These are phyloP conservation scores for Pionites leucogaster DNA, from an alignment of 2,113 vertebrate genomes.

Conservation along the genomic window DNA sequence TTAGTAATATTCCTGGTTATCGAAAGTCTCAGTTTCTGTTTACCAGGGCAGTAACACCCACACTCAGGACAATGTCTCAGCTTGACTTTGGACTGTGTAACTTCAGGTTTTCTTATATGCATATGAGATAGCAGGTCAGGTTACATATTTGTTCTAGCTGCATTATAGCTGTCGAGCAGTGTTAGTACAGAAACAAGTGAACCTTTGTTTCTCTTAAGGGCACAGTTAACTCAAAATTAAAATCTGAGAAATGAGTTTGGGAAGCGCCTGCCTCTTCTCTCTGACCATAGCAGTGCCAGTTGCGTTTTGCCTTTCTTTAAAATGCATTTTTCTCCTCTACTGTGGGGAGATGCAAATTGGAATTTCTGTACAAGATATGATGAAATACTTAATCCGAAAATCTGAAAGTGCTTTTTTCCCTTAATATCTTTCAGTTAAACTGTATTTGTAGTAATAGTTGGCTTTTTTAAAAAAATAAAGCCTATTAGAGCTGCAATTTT, in stretches of 20 bases:
- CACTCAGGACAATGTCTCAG: neutral
- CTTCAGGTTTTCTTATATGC: neutral
- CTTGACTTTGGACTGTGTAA: neutral
- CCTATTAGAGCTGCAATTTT: neutral
- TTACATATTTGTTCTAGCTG: neutral
- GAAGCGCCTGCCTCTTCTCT: neutral
- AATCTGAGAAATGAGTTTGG: neutral
- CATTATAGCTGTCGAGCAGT: neutral
- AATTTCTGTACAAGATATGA: neutral
- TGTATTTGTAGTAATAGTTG: neutral
- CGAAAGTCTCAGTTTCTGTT: neutral
- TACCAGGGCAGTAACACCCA: neutral
- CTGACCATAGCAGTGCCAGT: rapidly evolving
- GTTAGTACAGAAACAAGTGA: neutral
- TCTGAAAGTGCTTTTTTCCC: neutral
- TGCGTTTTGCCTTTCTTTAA: neutral
- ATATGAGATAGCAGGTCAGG: neutral
- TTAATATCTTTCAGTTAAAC: neutral
- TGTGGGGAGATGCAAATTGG: rapidly evolving
- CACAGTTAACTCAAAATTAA: neutral
- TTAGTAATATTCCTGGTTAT: neutral
- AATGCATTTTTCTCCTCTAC: neutral
- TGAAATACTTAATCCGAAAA: neutral
- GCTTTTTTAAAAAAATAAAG: neutral
- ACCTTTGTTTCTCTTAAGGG: neutral